Percentiles rank a stretch among this genome's conserved stretches.
phyloP scores from a whole-genome alignment of 1,140 invertebrate species.

The Drosophila ambigua region DNA sequence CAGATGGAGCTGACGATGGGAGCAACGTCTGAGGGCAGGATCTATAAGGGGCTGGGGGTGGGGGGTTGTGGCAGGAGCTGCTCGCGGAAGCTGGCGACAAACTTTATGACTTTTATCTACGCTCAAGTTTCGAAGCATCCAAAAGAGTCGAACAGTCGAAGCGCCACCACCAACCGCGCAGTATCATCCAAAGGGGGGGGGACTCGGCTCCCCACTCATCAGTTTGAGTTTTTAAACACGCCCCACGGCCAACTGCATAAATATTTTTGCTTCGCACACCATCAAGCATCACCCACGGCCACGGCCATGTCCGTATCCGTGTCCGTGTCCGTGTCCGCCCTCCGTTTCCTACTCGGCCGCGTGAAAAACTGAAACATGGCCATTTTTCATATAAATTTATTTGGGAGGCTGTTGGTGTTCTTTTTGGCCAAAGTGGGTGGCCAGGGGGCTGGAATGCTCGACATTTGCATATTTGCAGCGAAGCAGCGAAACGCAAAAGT shows the following conservation, averaged over 20 bases:
- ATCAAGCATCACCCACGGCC: background rate
- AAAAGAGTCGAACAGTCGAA: conserved; percentile 8
- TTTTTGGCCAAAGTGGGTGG: background rate
- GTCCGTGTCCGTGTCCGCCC: background rate
- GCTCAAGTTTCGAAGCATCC: conserved; percentile 55
- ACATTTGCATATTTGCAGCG: conserved; percentile 75
- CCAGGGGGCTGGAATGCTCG: background rate
- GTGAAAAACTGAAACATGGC: conserved; percentile 51
- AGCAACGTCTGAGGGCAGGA: no score
- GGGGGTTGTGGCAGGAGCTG: background rate
- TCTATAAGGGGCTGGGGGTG: no score
- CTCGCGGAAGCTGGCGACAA: conserved; percentile 28
- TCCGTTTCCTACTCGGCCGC: conserved; percentile 11
- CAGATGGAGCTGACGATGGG: no score
- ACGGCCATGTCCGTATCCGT: background rate
- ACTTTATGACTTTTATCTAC: conserved; percentile 77
- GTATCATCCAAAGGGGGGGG: no score
- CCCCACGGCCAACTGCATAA: conserved; percentile 75
- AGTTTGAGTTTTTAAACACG: conserved; percentile 63
- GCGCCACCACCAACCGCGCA: background rate
- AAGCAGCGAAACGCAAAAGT: conserved; percentile 48
- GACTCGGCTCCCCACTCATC: conserved; percentile 35
- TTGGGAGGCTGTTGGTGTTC: conserved; percentile 43
- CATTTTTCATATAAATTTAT: conserved; percentile 77
- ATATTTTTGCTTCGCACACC: conserved; percentile 43